A percentile compares a stretch with the other conserved stretches of the same genome.
These are phyloP conservation scores for Adelphocoris suturalis DNA, from an alignment of 2,888 invertebrate genomes.

Conservation along the genomic window DNA sequence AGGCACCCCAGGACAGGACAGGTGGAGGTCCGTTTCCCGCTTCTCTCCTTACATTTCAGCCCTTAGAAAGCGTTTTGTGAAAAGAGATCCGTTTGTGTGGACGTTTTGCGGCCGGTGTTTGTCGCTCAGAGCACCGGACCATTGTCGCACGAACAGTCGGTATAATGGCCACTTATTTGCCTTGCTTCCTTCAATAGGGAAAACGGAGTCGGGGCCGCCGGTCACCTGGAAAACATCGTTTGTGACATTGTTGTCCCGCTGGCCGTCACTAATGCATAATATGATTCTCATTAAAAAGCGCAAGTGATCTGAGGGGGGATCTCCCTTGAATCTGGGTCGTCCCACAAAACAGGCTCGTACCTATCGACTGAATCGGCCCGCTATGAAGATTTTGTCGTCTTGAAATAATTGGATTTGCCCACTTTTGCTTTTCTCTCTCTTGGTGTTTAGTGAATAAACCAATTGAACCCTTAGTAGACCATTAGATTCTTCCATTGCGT, in stretches of 20 bases:
- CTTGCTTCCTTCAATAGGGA: background rate
- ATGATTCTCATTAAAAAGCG: conserved; percentile 53
- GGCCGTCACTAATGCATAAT: conserved; percentile 70
- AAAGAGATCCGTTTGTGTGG: conserved; percentile 43
- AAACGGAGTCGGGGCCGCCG: conserved; percentile 16
- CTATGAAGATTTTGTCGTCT: conserved; percentile 53
- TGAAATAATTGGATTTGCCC: conserved; percentile 62
- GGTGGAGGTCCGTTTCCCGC: conserved; percentile 26
- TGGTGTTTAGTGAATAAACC: background rate
- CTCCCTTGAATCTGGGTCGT: background rate
- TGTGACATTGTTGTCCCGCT: conserved; percentile 65
- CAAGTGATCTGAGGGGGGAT: conserved; percentile 47
- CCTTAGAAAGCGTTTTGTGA: conserved; percentile 9
- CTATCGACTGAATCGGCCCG: conserved; percentile 10
- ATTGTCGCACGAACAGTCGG: conserved; percentile 36
- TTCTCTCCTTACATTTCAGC: conserved; percentile 13
- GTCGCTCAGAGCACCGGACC: background rate
- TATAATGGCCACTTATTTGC: conserved; percentile 67
- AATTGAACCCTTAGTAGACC: too few relatives aligned
- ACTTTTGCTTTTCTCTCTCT: background rate
- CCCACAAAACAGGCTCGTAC: background rate
- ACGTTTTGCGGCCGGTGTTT: conserved; percentile 46
- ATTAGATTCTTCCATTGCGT: too few relatives aligned
- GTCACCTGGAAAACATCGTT: conserved; percentile 68
- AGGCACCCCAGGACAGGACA: conserved; percentile 34